Percentiles rank a stretch among this genome's conserved stretches.
Conservation (phyloP, 2,888 invertebrate genomes). For the Zhuqinia jingwanae region DNA sequence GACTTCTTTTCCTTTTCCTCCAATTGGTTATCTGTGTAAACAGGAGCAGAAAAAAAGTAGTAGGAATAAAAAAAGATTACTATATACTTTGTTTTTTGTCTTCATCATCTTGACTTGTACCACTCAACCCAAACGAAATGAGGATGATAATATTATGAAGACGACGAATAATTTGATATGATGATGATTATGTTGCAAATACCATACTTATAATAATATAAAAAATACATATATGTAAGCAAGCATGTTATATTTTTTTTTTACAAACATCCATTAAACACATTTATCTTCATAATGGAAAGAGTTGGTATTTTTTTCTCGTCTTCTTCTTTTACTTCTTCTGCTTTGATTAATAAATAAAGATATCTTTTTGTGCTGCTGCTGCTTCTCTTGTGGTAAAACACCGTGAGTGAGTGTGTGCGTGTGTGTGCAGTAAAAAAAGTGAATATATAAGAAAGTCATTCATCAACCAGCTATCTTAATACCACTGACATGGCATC, state of each 20-base stretch:
- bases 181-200: too few species aligned
- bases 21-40: not conserved
- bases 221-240: not conserved
- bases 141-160: too few species aligned
- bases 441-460: slow-evolving; percentile 34
- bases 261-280: slow-evolving; percentile 22
- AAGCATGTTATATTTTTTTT: not conserved
- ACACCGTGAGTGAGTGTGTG: not conserved
- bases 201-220: too few species aligned
- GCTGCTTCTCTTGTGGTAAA: not conserved
- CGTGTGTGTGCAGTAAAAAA: slow-evolving; percentile 36
- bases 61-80: not conserved
- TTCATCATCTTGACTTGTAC: not conserved
- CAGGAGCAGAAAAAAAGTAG: slow-evolving; percentile 1
- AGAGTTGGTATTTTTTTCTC: not conserved
- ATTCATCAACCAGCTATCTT: slow-evolving; percentile 61
- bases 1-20: too few species aligned
- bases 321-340: too few species aligned
- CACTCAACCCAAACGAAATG: slow-evolving; percentile 17
- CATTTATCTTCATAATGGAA: slow-evolving; percentile 55
- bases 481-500: slow-evolving; percentile 38
- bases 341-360: slow-evolving; percentile 63
- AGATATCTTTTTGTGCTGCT: slow-evolving; percentile 53
- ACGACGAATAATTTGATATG: too few species aligned
- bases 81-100: not conserved